Evolutionary conservation across 2,797 vertebrate genomes (phyloP).

Genomic region (Sebastes diaconus): DNA sequence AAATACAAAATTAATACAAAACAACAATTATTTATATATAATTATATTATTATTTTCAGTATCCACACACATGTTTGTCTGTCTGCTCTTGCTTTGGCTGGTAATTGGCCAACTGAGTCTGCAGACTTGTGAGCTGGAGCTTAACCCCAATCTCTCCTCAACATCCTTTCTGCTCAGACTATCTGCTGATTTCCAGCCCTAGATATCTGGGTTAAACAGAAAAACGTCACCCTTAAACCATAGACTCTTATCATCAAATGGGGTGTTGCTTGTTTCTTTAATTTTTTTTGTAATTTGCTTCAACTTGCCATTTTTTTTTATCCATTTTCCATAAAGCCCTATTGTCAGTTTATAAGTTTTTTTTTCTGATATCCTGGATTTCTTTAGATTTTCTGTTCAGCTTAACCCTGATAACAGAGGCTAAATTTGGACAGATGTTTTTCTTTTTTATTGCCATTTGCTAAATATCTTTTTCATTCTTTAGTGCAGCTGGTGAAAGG

Average conservation of each 20-base stretch:
- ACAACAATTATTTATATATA: too few relatives aligned
- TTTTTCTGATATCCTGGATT: neutral
- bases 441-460: neutral
- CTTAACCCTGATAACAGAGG: neutral
- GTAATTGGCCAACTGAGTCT: neutral
- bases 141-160: constrained; percentile 46
- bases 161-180: neutral
- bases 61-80: neutral
- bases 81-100: neutral
- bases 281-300: neutral
- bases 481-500: constrained; percentile 15
- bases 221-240: neutral
- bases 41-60: neutral
- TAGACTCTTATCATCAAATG: neutral
- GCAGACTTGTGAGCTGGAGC: constrained; percentile 40
- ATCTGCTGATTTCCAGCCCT: constrained; percentile 2
- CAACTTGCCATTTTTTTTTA: neutral
- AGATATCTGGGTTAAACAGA: neutral
- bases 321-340: neutral
- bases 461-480: neutral
- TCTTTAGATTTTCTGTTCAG: neutral
- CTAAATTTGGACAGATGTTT: neutral
- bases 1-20: too few relatives aligned
- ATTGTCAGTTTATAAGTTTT: neutral
- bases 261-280: neutral